Evolutionary conservation across 2,888 invertebrate genomes (phyloP).

Genomic region (Thymelicus acteon): DNA sequence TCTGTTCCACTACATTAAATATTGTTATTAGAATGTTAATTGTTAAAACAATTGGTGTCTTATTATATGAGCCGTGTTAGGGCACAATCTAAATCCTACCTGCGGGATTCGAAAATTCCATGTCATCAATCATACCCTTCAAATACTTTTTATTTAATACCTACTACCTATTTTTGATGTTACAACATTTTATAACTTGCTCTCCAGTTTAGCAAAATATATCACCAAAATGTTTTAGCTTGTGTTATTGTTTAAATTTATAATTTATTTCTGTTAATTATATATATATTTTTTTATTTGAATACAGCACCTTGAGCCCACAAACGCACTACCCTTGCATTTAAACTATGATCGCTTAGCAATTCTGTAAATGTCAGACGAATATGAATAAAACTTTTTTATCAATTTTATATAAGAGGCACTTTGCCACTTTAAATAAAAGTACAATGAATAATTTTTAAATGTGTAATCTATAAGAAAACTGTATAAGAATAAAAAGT

Average conservation of each 20-base stretch:
- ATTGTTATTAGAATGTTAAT: slow-evolving; percentile 19
- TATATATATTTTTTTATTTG: slow-evolving; percentile 13
- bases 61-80: too few relatives aligned
- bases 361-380: slow-evolving; percentile 61
- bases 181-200: neutral
- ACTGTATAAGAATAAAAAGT: slow-evolving; percentile 72
- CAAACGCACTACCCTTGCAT: slow-evolving; percentile 49
- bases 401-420: slow-evolving; percentile 77
- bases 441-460: slow-evolving; percentile 81
- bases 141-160: too few relatives aligned
- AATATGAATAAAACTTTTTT: slow-evolving; percentile 69
- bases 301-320: slow-evolving; percentile 37
- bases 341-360: slow-evolving; percentile 60
- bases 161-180: neutral
- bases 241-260: slow-evolving; percentile 10
- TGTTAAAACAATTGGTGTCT: slow-evolving; percentile 20
- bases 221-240: slow-evolving; percentile 4
- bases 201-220: neutral
- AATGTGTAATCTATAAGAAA: slow-evolving; percentile 74
- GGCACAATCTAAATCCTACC: too few relatives aligned
- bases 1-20: slow-evolving; percentile 4
- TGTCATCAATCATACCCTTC: too few relatives aligned
- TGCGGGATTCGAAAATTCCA: too few relatives aligned
- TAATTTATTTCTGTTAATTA: slow-evolving; percentile 13
- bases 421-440: slow-evolving; percentile 70